Conservation (phyloP, 2,113 vertebrate species). For the Ceratotherium simum region DNA sequence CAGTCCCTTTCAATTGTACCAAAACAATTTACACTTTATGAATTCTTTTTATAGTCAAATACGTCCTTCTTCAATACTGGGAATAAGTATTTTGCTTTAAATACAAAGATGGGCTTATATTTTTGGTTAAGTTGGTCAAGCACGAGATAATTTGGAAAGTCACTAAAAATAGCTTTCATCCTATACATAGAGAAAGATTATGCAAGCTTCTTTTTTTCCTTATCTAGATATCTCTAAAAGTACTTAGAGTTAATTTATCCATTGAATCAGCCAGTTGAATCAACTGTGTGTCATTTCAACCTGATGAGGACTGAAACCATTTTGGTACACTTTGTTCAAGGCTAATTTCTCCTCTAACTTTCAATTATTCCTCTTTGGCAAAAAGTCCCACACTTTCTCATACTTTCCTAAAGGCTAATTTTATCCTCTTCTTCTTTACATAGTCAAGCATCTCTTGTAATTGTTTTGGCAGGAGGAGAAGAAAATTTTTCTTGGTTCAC, state of each 20-base stretch:
- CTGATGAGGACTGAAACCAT: not conserved
- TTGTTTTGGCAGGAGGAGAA: conserved; percentile 58
- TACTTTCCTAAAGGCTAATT: conserved; percentile 47
- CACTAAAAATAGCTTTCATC: not conserved
- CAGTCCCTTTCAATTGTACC: not conserved
- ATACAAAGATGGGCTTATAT: not conserved
- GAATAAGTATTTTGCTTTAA: conserved; percentile 43
- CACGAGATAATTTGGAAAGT: conserved; percentile 31
- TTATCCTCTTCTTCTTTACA: conserved; percentile 23
- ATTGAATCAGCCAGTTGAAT: not conserved
- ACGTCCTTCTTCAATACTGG: not conserved
- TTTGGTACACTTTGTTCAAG: not conserved
- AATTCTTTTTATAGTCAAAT: conserved; percentile 11
- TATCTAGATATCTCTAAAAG: not conserved
- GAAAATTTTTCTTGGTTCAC: not conserved
- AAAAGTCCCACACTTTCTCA: conserved; percentile 21
- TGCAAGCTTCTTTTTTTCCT: not conserved
- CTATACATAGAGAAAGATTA: not conserved
- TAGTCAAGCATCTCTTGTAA: conserved; percentile 30
- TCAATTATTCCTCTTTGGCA: conserved; percentile 26
- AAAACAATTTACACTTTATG: conserved; percentile 16
- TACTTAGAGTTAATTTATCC: conserved; percentile 24
- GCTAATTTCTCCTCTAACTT: not conserved
- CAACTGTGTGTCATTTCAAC: not conserved
- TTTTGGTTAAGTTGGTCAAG: conserved; percentile 35